Evolutionary conservation across 2,797 vertebrate genomes (phyloP).

Genomic region (Nannoperca obscura): DNA sequence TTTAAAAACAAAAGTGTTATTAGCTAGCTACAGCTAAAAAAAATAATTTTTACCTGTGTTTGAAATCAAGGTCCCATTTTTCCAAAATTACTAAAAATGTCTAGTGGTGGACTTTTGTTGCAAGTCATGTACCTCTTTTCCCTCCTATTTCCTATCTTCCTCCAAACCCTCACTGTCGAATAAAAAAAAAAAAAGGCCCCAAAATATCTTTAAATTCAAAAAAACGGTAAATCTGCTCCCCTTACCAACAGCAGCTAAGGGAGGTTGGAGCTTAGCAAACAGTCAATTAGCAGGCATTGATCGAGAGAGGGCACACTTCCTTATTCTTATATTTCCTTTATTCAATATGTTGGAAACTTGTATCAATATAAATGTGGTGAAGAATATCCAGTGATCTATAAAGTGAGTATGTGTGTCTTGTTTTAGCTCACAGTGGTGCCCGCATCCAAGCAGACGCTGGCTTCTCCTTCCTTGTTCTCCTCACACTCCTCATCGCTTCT

Average conservation of each 20-base stretch:
- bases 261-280: too few species aligned
- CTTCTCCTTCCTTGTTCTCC: constrained; percentile 55
- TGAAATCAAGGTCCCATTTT: too few species aligned
- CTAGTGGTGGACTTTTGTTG: too few species aligned
- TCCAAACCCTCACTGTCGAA: too few species aligned
- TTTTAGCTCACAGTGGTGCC: constrained; percentile 45
- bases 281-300: not conserved
- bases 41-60: not conserved
- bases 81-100: too few species aligned
- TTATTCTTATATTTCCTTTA: too few species aligned
- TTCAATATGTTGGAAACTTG: not conserved
- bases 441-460: constrained; percentile 42
- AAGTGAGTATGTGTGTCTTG: constrained; percentile 29
- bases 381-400: not conserved
- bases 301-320: not conserved
- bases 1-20: not conserved
- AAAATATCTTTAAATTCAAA: too few species aligned
- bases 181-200: too few species aligned
- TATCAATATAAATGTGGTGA: not conserved
- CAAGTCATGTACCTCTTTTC: too few species aligned
- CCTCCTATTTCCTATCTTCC: too few species aligned
- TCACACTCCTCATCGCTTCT: constrained; percentile 51
- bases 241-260: too few species aligned
- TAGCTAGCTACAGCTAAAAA: not conserved
- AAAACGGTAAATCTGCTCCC: too few species aligned